phyloP scores from a whole-genome alignment of 1,140 invertebrate genomes.

The Meloidogyne floridensis region DNA sequence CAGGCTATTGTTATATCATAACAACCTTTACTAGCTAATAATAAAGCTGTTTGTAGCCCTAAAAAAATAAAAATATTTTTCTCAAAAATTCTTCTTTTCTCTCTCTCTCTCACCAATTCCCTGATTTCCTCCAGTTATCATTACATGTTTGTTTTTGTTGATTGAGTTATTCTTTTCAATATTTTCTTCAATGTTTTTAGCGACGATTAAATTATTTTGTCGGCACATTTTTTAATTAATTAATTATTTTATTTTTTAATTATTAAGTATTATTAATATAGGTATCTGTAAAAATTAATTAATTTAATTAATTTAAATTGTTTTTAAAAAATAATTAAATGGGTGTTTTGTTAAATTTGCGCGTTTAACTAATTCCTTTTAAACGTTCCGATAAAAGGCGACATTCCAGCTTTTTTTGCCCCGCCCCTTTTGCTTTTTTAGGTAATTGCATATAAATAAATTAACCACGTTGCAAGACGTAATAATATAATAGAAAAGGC shows the following conservation, averaged over 20 bases:
- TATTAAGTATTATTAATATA: neutral
- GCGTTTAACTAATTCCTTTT: too few relatives aligned
- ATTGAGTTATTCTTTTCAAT: neutral
- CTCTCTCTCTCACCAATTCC: conserved; percentile 31
- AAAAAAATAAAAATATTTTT: neutral
- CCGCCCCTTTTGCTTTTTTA: neutral
- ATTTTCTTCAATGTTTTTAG: neutral
- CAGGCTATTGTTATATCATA: conserved; percentile 45
- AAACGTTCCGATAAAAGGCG: neutral
- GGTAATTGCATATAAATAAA: neutral
- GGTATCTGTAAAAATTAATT: neutral
- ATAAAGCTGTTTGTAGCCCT: conserved; percentile 34
- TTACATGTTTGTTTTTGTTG: conserved; percentile 29
- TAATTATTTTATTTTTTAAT: neutral
- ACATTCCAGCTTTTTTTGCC: neutral
- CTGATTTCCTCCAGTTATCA: conserved; percentile 47
- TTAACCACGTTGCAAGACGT: too few relatives aligned
- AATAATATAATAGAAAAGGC: too few relatives aligned
- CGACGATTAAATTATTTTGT: conserved; percentile 4
- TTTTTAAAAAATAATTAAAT: neutral
- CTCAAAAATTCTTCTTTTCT: neutral
- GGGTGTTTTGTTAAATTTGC: too few relatives aligned
- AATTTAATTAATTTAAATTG: neutral
- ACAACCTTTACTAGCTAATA: conserved; percentile 40
- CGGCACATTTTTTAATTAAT: conserved; percentile 1